Evolutionary conservation across 2,888 invertebrate species (phyloP).

Genomic region (Rhagonycha fulva): DNA sequence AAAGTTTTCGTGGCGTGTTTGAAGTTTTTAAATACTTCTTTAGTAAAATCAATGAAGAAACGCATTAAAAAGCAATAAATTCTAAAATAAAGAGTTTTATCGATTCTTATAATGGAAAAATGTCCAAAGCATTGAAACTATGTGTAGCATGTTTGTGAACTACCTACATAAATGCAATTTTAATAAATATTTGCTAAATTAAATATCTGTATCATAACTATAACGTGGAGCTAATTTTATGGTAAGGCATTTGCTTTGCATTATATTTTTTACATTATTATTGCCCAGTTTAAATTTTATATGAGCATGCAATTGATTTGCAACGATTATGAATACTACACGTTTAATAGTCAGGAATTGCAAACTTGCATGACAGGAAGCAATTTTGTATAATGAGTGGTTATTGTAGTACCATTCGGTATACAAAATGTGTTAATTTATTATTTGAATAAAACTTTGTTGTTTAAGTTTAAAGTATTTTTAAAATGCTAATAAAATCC

Average conservation of each 20-base stretch:
- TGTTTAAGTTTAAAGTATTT: neutral
- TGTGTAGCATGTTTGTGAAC: neutral
- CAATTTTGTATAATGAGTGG: neutral
- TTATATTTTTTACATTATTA: neutral
- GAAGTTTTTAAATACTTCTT: neutral
- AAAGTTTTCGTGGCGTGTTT: neutral
- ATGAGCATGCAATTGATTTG: neutral
- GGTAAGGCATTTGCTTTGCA: neutral
- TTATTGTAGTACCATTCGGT: neutral
- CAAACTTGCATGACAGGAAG: neutral
- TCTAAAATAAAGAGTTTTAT: neutral
- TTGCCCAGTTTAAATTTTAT: neutral
- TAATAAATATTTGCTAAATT: neutral
- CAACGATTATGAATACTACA: neutral
- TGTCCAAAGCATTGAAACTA: neutral
- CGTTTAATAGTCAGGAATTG: neutral
- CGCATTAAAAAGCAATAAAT: neutral
- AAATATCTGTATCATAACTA: no score
- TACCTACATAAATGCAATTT: neutral
- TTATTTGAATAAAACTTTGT: neutral
- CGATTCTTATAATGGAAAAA: neutral
- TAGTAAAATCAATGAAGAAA: neutral
- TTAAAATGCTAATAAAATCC: neutral
- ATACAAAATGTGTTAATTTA: neutral
- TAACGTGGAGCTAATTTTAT: neutral